Evolutionary conservation across 2,888 invertebrate species (phyloP).

Genomic region (Ochlodes sylvanus): DNA sequence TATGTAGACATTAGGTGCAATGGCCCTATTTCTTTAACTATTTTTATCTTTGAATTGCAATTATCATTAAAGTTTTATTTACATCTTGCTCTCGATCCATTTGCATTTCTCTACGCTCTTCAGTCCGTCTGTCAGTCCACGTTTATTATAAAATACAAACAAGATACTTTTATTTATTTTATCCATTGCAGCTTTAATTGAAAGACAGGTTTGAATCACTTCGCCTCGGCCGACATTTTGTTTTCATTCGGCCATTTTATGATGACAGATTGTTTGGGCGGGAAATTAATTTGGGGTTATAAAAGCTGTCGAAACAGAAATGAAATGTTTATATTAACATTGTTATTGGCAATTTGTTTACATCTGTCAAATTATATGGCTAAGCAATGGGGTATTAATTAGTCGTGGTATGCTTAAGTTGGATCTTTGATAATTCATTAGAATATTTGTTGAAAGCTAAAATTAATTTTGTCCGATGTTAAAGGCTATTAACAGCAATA

Average conservation of each 20-base stretch:
- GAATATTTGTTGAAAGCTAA: slow-evolving; percentile 6
- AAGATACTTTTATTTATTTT: slow-evolving; percentile 50
- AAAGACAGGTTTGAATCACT: slow-evolving; percentile 48
- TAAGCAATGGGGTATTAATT: slow-evolving; percentile 23
- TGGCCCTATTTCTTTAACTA: too few relatives aligned
- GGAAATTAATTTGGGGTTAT: slow-evolving; percentile 40
- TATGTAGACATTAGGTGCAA: too few relatives aligned
- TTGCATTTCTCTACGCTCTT: slow-evolving; percentile 31
- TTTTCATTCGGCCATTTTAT: slow-evolving; percentile 47
- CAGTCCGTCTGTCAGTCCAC: slow-evolving; percentile 26
- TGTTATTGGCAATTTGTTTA: slow-evolving; percentile 31
- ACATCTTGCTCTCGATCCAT: slow-evolving; percentile 4
- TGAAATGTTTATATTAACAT: slow-evolving; percentile 41
- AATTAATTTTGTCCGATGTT: slow-evolving; percentile 6
- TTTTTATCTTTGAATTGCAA: not conserved
- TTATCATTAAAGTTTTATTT: not conserved
- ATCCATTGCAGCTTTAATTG: slow-evolving; percentile 54
- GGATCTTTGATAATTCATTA: slow-evolving; percentile 6
- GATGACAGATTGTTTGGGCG: slow-evolving; percentile 47
- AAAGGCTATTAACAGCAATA: not conserved
- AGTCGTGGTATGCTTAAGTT: slow-evolving; percentile 9
- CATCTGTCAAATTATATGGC: slow-evolving; percentile 26
- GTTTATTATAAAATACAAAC: slow-evolving; percentile 30
- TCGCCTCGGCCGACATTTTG: slow-evolving; percentile 47
- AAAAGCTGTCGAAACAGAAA: slow-evolving; percentile 34